Conservation (phyloP, 37 sponge, comb jelly and placozoan genomes). For the Beroe forskalii region DNA sequence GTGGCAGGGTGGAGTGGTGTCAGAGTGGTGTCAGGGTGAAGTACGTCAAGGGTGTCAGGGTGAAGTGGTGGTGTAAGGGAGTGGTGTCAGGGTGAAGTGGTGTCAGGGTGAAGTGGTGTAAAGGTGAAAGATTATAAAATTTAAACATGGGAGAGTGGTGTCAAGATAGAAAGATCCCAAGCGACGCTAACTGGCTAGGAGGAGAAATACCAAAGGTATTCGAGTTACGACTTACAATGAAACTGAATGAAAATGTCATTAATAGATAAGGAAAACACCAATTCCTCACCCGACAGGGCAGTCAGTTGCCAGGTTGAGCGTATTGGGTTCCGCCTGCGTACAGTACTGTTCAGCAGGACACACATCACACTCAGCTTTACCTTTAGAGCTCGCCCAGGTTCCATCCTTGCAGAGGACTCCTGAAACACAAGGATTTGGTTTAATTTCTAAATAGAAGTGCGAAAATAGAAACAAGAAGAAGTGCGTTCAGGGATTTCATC, state of each 20-base stretch:
- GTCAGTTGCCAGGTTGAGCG: background rate
- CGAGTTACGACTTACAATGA: background rate
- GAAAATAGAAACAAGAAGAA: background rate
- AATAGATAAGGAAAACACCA: background rate
- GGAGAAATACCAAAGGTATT: background rate
- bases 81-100: no score
- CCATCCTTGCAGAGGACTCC: conserved; percentile 12
- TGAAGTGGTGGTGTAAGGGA: no score
- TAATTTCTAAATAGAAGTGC: background rate
- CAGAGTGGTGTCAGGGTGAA: background rate
- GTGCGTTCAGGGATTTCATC: background rate
- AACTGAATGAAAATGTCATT: background rate
- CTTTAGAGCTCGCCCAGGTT: conserved; percentile 29
- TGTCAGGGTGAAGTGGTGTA: no score
- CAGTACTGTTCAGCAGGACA: conserved; percentile 63
- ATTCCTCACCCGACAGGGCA: conserved; percentile 38
- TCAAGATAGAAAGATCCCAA: no score
- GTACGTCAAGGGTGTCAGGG: no score
- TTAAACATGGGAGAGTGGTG: no score
- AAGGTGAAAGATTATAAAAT: no score
- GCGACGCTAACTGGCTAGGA: no score
- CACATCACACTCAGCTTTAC: conserved; percentile 22
- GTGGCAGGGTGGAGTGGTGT: no score
- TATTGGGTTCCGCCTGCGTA: conserved; percentile 33
- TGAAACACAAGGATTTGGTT: background rate